Evolutionary conservation across 2,797 vertebrate species (phyloP), one percentile per base, ranked within the genome.

Genomic region (Hydrophis major): DNA sequence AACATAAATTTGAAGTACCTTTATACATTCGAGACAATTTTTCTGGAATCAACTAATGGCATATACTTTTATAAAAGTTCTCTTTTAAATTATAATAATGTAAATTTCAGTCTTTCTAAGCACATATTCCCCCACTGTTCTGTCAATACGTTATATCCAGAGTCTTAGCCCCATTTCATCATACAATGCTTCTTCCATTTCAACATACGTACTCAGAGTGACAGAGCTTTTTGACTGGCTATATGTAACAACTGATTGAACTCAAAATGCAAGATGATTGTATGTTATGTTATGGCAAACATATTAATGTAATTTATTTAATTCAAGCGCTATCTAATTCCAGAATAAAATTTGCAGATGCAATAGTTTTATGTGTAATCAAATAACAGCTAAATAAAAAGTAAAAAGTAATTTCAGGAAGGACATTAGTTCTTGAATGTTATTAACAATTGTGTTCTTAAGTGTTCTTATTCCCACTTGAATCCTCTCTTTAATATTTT

Each of bases 341-440:
- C 74, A 22, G 3, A 78, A 78, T 37, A 42, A 78, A 57, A 87
- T 87, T 16, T 90, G n/a, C 37, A 50, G 37, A 90, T 57, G 5
- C 69, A 87, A 11, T 87, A 47, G 37, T 57, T 92, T 83, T 57
- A 57, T 59, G 12, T 61, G 18, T 78, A 83, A 89, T 92, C 47
- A 90, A 93, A 27, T 69, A 87, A 50, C 18, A 57, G 83, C 89
- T 32, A 93, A 92, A 89, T n/a, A 87, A 87, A 87, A 87, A 60
- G 47, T 87, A 42, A 42, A 42, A 42, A 42, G 86, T 86, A 27
- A 61, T 18, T 27, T 90, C 56, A 92, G 89, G n/a, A 83, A 63
- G 56, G 59, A 25, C 4, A 78, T 6, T 59, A 91, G 4, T 57
- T 90, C 25, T 87, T 37, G 22, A 4, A 47, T 18, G 20, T 87